Base-by-base conservation (phyloP, 2,113 vertebrate species). In the Dryoscopus gambensis region DNA sequence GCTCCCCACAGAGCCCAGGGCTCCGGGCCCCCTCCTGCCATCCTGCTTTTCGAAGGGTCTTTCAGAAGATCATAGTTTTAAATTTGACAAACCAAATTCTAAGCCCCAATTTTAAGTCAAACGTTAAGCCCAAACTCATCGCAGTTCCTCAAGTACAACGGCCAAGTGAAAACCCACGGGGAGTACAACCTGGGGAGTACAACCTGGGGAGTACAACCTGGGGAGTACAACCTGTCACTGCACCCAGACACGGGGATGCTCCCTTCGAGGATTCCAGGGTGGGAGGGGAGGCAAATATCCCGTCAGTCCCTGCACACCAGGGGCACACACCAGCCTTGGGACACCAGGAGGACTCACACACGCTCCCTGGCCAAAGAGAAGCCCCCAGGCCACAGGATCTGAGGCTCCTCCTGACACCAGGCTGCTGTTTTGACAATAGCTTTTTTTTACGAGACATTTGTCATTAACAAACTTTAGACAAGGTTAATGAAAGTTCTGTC, bases 401-500 rank as follows among this genome's bases (percentile, higher is more conserved):
- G 37, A 78, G 87, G 47, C 93, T 75, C 52, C 90, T n/a, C 92
- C 57, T 27, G 30, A 11, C 68, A 77, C 84, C 21, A 24, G 35
- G 73, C 79, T 50, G 56, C 49, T 96, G 96, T 97, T 98, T 97
- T 97, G 97, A 98, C 98, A 98, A 98, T 90, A 96, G 97, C 79
- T 78, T 95, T 97, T 96, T 55, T 74, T 86, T 47, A 71, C 6
- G 89, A 97, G 97, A 97, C 98, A 97, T 98, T 97, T 98, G 97
- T 98, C 98, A 98, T 97, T 96, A 96, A 92, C 97, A 97, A 98
- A 98, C 98, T 97, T 97, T 94, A 97, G 98, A 98, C 98, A 98
- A 98, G 98, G 98, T 98, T 98, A 99, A 99, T 99, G 98, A 98
- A 98, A 98, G 98, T 98, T 98, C 98, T 98, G 98, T 98, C 97